Base-by-base conservation (phyloP, 2,888 invertebrate species). In the Cotesia congregata region DNA sequence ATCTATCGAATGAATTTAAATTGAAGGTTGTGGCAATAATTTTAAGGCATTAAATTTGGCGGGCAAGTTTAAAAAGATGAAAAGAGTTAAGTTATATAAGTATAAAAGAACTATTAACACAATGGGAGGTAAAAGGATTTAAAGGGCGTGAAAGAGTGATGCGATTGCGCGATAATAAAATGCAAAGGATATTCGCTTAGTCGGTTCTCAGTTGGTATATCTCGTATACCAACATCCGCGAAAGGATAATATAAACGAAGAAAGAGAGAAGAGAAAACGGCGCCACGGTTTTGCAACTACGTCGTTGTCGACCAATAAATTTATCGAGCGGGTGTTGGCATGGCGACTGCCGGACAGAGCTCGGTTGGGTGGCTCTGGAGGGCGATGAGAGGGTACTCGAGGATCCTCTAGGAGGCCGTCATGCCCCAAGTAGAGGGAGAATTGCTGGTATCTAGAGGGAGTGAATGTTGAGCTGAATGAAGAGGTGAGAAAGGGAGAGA, bases 251-350 rank as follows among this genome's bases (percentile, higher is more conserved):
- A 17, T 20, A 41, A 75, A n/a, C 17, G 41, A 30, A 17, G 60
- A 17, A 60, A 67, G n/a, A 70, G 30, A 71, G 67, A 60, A 50
- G 17, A 41, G 73, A 61, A 64, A 75, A 9, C 50, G 69, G 68
- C 73, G 71, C 71, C 74, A 76, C 78, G 75, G 65, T 67, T 60
- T 74, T 82, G 50, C 50, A 80, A 83, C 82, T 84, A 85, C 85
- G 85, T 86, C 83, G 85, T 85, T 85, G 83, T 86, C 88, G 87
- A 88, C 89, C 89, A 88, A 89, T 89, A 88, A 88, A 88, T 88
- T 89, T 89, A 89, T 89, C 88, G 89, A 89, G 88, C 89, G 89
- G 86, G 88, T 88, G 88, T 89, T 89, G 89, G 88, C 89, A 88
- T 89, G 89, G 89, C 88, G 89, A 89, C 87, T 86, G 86, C 88